Base-by-base conservation (phyloP, 2,888 invertebrate species). In the Parnassius mnemosyne region DNA sequence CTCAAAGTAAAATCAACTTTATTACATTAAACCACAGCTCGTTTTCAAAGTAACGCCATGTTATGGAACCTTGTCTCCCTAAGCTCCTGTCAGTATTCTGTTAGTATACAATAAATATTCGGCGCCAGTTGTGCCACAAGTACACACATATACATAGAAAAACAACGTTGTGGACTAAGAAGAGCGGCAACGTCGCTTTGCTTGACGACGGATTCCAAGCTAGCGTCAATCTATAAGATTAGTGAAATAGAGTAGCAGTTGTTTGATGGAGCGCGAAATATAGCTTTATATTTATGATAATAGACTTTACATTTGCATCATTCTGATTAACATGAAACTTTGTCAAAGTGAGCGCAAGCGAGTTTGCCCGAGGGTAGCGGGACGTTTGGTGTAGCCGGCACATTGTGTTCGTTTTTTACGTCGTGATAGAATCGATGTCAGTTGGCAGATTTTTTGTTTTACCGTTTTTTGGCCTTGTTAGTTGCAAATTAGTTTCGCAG, bases 81-180 rank as follows among this genome's bases (percentile, higher is more conserved):
- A 83, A 87, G 74, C 81, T 73, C 68, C 74, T 78, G 84, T 80
- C 85, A 86, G 89, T 89, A 84, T 88, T 89, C 87, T 89, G 89
- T 89, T 89, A 87, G 89, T 90, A 90, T 89, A 90, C 90, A 90
- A 90, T 90, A 90, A 91, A 89, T 90, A 91, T 91, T 89, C 89
- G 89, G 90, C 88, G 91, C 88, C 90, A 90, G 90, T 91, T 89
- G 90, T 89, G 85, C 84, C 85, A 82, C 81, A 80, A 85, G 79
- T 78, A 81, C 88, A 89, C 88, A 89, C 88, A 85, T 88, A 90
- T 89, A 90, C 87, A 90, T 89, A 90, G 83, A 77, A 79, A 76
- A 80, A 81, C 83, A 77, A 79, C 84, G 86, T 80, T 79, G 86
- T 79, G 76, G 82, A 81, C 69, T 78, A 84, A 80, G 72, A 82